Evolutionary conservation across 1,140 invertebrate species (phyloP), one percentile per base, ranked within the genome.

Genomic region (Aphaenogaster ashmeadi): DNA sequence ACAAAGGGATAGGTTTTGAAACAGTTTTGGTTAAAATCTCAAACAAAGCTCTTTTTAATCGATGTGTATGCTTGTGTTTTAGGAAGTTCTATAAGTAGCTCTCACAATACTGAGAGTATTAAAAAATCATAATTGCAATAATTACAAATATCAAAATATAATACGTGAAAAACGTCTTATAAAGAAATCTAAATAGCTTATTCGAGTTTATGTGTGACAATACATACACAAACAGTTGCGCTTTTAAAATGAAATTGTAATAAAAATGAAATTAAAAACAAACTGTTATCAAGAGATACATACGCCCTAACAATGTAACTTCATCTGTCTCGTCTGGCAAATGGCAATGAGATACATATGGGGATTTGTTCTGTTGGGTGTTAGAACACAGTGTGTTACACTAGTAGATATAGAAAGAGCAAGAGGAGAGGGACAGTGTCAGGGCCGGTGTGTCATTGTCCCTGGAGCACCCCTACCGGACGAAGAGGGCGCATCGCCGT

Each of bases 391-490:
- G 36, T 21, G 67, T 15, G 33, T 84, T 33, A 74, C 41, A 38
- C 44, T n/a, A 64, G 77, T 38, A 50, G 66, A 8, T 67, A 60
- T 33, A 74, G 80, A 58, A 60, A 84, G 52, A 9, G 13, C 38
- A 62, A 58, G 33, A 44, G 36, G 50, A 27, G 13, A 64, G 41
- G 11, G 60, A 8, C 56, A 38, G 58, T 80, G 71, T 89, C 58
- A 91, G 90, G 77, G 87, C 81, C 90, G 85, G 60, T 91, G 83
- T 88, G 72, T 88, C 87, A 85, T 86, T 91, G 81, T 88, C 91
- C 62, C 69, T 21, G 71, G 71, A 86, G 86, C 85, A 78, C 67
- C 66, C 71, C 71, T 67, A 41, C 33, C 62, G 81, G 86, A 90
- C 85, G 89, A 86, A 60, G 87, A 84, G 52, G 80, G 69, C 62